Evolutionary conservation across 2,797 vertebrate species (phyloP).

Genomic region (Chiloscyllium punctatum): DNA sequence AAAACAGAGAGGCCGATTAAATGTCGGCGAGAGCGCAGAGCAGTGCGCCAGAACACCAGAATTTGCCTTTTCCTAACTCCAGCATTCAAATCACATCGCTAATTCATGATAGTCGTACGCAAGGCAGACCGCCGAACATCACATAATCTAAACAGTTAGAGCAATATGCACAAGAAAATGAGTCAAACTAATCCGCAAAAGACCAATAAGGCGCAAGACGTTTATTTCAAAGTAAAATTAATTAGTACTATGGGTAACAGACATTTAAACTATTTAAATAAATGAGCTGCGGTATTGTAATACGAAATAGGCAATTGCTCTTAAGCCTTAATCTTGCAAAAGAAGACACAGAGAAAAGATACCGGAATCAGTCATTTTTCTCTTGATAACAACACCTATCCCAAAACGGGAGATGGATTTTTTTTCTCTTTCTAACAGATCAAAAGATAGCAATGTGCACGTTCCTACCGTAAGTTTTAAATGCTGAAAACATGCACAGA

Average conservation of each 20-base stretch:
- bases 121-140: background rate
- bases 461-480: conserved; percentile 35
- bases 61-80: background rate
- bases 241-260: background rate
- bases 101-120: background rate
- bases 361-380: background rate
- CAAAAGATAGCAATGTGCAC: conserved; percentile 36
- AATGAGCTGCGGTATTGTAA: background rate
- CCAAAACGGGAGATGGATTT: conserved; percentile 19
- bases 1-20: background rate
- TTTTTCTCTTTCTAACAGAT: conserved; percentile 5
- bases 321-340: conserved; percentile 6
- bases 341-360: background rate
- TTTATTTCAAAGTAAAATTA: conserved; percentile 29
- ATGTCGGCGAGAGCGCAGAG: background rate
- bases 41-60: background rate
- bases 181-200: conserved; percentile 30
- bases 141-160: background rate
- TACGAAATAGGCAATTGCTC: background rate
- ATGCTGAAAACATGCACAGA: conserved; percentile 36
- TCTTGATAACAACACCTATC: conserved; percentile 2
- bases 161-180: background rate
- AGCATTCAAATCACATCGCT: background rate
- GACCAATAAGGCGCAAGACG: background rate
- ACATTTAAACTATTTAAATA: conserved; percentile 15